Conservation (phyloP, 1,140 invertebrate species). For the Drosophila ogumai region DNA sequence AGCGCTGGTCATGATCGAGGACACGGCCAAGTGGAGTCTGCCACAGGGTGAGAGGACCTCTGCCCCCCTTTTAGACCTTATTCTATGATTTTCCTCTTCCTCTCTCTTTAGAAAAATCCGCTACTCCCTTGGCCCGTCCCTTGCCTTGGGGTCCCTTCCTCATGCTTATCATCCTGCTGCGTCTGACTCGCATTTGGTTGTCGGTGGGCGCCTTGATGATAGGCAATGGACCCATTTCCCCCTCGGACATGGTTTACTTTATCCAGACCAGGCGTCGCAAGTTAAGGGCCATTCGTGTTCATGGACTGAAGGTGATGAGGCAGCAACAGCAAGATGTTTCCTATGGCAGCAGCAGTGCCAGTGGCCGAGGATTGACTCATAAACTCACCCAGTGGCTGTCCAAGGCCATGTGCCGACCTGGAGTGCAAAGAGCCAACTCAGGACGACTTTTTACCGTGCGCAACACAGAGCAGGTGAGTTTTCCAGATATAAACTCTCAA, state of each 20-base stretch:
- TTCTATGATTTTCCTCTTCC: background rate
- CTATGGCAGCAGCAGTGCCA: conserved; percentile 2
- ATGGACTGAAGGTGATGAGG: conserved; percentile 63
- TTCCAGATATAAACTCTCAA: background rate
- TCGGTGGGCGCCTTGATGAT: conserved; percentile 72
- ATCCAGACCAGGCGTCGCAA: conserved; percentile 78
- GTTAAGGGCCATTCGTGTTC: conserved; percentile 68
- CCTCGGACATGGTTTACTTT: conserved; percentile 72
- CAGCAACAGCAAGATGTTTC: conserved; percentile 45
- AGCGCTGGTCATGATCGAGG: conserved; percentile 64
- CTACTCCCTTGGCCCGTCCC: conserved; percentile 60
- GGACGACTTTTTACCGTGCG: conserved; percentile 28
- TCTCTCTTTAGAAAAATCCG: conserved; percentile 35
- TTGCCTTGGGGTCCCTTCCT: conserved; percentile 76
- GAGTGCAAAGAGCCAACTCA: conserved; percentile 46
- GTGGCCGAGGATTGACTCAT: conserved; percentile 29
- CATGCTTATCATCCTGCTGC: conserved; percentile 68
- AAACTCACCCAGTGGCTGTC: conserved; percentile 61
- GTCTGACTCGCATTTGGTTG: conserved; percentile 71
- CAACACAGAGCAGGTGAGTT: conserved; percentile 35
- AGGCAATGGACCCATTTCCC: conserved; percentile 68
- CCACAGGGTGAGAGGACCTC: conserved; percentile 55
- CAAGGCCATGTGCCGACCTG: conserved; percentile 69
- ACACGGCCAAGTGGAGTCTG: conserved; percentile 82
- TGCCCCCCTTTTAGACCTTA: too few species aligned